Evolutionary conservation across 2,888 invertebrate genomes (phyloP), one percentile per base, ranked within the genome.

Genomic region (Nomada fucata): DNA sequence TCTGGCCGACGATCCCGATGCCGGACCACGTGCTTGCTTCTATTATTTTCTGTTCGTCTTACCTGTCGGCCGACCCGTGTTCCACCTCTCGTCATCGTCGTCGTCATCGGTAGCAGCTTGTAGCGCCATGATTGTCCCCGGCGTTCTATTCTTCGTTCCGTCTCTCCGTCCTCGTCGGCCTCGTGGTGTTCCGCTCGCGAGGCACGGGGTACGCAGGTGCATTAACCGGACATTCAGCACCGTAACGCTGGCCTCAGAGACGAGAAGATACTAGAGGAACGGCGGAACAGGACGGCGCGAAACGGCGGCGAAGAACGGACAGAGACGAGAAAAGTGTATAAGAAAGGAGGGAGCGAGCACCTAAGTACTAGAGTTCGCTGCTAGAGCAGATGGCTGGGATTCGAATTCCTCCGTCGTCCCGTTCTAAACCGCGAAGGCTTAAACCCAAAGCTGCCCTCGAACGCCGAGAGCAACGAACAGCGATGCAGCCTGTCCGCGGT

Each of bases 161-260:
- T 68, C 81, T 52, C 59, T 72, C 80, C 65, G 63, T 82, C 69
- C 68, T 80, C 78, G 76, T 83, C 74, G 73, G 73, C 81, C 79
- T 84, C 83, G 77, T 72, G 84, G 81, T 85, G 88, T 90, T 83
- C 87, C 89, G 90, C 90, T 92, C 90, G 86, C 89, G 87, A 89
- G 89, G 86, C 86, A 87, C 88, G 86, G 89, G 88, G 89, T 90
- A 90, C 90, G 91, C 91, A 92, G 92, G 92, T 92, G 92, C 92
- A 92, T 92, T 91, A 92, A 92, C 92, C 92, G 92, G 91, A 91
- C 91, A 91, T 92, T 91, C 90, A 89, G 89, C 89, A 90, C 89
- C 92, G 91, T 91, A 91, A 91, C 92, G 90, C 88, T 88, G 88
- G 86, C 88, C 86, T 84, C 79, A 83, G 80, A 86, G 76, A 86